Evolutionary conservation across 2,797 vertebrate genomes (phyloP), one percentile per base, ranked within the genome.

Genomic region (Heliangelus exortis): DNA sequence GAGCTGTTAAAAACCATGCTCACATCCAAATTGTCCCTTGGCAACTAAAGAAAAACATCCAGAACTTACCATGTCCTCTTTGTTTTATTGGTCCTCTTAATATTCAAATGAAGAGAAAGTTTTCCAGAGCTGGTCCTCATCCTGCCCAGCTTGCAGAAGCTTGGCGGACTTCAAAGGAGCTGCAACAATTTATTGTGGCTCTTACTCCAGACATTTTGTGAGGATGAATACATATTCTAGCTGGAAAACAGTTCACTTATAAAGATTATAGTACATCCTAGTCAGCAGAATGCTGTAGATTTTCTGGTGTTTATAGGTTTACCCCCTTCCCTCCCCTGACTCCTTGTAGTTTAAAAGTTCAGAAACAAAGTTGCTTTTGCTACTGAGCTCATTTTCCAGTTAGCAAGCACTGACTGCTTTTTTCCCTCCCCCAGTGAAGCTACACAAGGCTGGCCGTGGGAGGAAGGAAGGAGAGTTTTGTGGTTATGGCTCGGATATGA

Each of bases 91-190:
- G 74, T 74, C n/a, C 36, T 90, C 83, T 92, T 90, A 93, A 82
- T 84, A 93, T 92, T 92, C 80, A 95, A 88, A 92, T 86, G 75
- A 97, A 76, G 66, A 73, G 76, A 93, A 90, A 84, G 77, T 93
- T 96, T 91, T 93, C 80, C 79, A 92, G 87, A 87, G 67, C 76
- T 1, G 5, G 16, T 76, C 76, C 71, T 80, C 57, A 84, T 80
- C 59, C 48, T 87, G 79, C 69, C 39, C 48, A 84, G 86, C 63
- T 79, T 61, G 33, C 63, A 92, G 72, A 74, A 92, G 15, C 23
- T 87, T 95, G 81, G 75, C 8, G 0, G 47, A 77, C 67, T 95
- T 93, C 88, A 95, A 90, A 90, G 69, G 14, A 90, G 17, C 51
- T 91, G 66, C 36, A 84, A 62, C 47, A 69, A 61, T 90, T 93